phyloP scores from a whole-genome alignment of 1,140 invertebrate species.

The Hylaeus volcanicus region DNA sequence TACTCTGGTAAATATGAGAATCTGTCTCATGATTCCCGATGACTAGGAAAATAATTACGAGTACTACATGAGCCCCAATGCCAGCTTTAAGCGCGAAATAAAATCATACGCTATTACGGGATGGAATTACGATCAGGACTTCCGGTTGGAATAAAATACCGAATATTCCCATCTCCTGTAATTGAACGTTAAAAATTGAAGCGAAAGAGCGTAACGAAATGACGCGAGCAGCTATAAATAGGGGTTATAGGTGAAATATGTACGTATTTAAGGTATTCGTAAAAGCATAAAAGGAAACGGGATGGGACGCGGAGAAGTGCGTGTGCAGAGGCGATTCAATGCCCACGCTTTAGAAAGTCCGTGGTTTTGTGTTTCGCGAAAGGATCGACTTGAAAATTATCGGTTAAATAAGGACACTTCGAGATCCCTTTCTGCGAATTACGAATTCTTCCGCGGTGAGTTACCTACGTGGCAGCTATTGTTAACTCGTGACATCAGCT shows the following conservation, averaged over 20 bases:
- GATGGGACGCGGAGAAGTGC: conserved; percentile 39
- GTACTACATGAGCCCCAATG: too few relatives aligned
- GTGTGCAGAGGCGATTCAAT: conserved; percentile 26
- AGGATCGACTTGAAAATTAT: conserved; percentile 51
- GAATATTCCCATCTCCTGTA: too few relatives aligned
- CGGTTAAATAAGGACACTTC: conserved; percentile 23
- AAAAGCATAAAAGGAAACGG: conserved; percentile 52
- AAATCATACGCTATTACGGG: too few relatives aligned
- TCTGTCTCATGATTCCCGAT: too few relatives aligned
- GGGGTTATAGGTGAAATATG: conserved; percentile 10
- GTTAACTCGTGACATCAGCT: conserved; percentile 35
- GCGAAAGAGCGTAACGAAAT: background rate
- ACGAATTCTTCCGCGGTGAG: conserved; percentile 40
- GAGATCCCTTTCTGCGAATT: conserved; percentile 39
- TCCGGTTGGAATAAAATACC: too few relatives aligned
- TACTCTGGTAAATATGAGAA: too few relatives aligned
- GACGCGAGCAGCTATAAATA: background rate
- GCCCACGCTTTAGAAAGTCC: conserved; percentile 63
- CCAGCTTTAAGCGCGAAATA: too few relatives aligned
- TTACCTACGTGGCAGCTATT: conserved; percentile 30
- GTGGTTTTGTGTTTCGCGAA: conserved; percentile 51
- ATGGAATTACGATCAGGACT: background rate
- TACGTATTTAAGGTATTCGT: conserved; percentile 23
- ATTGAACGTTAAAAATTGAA: too few relatives aligned
- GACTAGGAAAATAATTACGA: too few relatives aligned